phyloP scores from a whole-genome alignment of 2,888 invertebrate species.

The Leptinotarsa juncta region DNA sequence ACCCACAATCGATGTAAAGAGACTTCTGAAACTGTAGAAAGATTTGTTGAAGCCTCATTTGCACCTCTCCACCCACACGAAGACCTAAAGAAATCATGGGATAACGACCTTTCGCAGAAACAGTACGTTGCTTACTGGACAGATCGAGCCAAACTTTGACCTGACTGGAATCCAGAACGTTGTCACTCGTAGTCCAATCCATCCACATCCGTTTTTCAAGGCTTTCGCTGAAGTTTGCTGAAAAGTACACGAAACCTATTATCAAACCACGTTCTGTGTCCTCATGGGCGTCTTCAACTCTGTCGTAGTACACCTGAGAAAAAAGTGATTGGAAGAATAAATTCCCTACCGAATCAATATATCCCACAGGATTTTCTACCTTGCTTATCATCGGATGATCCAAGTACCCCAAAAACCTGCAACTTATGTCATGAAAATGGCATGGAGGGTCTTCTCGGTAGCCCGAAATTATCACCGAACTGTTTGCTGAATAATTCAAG shows the following conservation, averaged over 20 bases:
- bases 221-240: slow-evolving; percentile 78
- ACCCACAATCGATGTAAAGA: slow-evolving; percentile 74
- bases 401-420: slow-evolving; percentile 72
- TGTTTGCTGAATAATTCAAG: slow-evolving; percentile 52
- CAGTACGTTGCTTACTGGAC: slow-evolving; percentile 43
- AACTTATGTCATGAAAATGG: slow-evolving; percentile 71
- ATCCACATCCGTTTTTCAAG: slow-evolving; percentile 61
- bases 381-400: slow-evolving; percentile 69
- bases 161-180: slow-evolving; percentile 71
- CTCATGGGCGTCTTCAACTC: slow-evolving; percentile 67
- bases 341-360: not conserved
- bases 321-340: not conserved
- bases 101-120: too few relatives aligned
- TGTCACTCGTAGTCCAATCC: slow-evolving; percentile 63
- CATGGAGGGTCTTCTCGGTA: slow-evolving; percentile 58
- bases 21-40: slow-evolving; percentile 72
- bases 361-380: slow-evolving; percentile 34
- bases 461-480: slow-evolving; percentile 20
- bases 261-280: slow-evolving; percentile 70
- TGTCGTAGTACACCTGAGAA: slow-evolving; percentile 67
- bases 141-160: slow-evolving; percentile 73
- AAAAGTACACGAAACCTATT: slow-evolving; percentile 76
- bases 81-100: slow-evolving; percentile 73
- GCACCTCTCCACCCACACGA: slow-evolving; percentile 77
- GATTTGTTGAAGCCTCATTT: slow-evolving; percentile 57